A percentile compares a stretch with the other conserved stretches of the same genome.
Evolutionary conservation across 2,797 vertebrate genomes (phyloP).

Genomic region (Mus caroli): DNA sequence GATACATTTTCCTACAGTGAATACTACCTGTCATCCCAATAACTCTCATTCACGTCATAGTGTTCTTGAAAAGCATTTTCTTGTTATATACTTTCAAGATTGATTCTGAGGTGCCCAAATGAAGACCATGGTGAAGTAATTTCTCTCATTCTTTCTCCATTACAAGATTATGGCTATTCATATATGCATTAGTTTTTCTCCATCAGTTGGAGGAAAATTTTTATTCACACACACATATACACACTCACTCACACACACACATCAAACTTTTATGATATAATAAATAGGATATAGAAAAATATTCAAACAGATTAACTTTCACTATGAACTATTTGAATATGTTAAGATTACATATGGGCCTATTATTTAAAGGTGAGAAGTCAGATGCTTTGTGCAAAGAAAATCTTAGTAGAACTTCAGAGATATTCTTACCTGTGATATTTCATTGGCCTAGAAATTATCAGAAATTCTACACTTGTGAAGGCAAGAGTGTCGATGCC

Average conservation of each 20-base stretch:
- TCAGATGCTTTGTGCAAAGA: background rate
- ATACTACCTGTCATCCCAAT: background rate
- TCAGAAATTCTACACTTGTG: constrained; percentile 29
- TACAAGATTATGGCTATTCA: background rate
- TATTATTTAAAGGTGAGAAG: constrained; percentile 27
- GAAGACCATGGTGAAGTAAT: background rate
- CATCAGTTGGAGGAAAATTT: constrained; percentile 18
- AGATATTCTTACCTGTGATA: background rate
- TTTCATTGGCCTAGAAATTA: constrained; percentile 6
- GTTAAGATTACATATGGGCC: background rate
- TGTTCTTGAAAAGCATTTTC: background rate
- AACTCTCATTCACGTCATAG: background rate
- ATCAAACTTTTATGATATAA: background rate
- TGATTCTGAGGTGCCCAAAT: background rate
- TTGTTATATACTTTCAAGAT: background rate
- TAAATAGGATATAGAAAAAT: background rate
- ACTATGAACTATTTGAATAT: constrained; percentile 34
- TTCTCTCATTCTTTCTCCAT: background rate
- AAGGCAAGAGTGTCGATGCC: background rate
- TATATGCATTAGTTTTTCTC: constrained; percentile 8
- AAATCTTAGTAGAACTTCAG: constrained; percentile 39
- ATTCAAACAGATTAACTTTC: constrained; percentile 37
- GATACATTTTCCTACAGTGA: background rate
- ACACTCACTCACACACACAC: background rate
- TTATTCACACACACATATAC: background rate